Conservation (phyloP, 2,888 invertebrate species). For the Sphaerophoria taeniata region DNA sequence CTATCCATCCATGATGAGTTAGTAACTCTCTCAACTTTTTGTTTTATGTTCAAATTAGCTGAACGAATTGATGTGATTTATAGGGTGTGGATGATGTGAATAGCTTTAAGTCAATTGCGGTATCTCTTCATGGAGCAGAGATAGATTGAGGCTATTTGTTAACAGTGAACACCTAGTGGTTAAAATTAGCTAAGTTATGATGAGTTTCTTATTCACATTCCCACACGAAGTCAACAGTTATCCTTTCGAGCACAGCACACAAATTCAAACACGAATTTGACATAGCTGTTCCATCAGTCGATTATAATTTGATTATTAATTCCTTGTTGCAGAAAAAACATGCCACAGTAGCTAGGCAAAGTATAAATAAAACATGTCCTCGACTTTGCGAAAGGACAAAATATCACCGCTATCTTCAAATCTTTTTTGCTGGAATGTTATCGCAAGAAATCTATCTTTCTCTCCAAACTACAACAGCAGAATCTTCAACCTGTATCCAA, state of each 20-base stretch:
- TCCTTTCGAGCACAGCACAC: background rate
- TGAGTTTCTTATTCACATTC: background rate
- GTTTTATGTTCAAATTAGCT: slow-evolving; percentile 73
- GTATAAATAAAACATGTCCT: slow-evolving; percentile 69
- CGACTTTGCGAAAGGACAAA: slow-evolving; percentile 33
- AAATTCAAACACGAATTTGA: slow-evolving; percentile 23
- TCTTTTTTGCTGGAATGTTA: slow-evolving; percentile 60
- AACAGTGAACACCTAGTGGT: slow-evolving; percentile 34
- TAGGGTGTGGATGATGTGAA: slow-evolving; percentile 72
- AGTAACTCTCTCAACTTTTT: slow-evolving; percentile 20
- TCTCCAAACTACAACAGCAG: background rate
- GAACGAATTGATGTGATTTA: slow-evolving; percentile 74
- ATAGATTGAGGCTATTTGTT: slow-evolving; percentile 73
- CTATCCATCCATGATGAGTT: background rate
- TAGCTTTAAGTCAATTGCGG: slow-evolving; percentile 59
- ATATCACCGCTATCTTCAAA: slow-evolving; percentile 64
- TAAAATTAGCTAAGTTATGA: no score
- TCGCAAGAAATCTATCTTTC: slow-evolving; percentile 44
- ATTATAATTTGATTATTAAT: slow-evolving; percentile 63
- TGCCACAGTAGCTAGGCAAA: slow-evolving; percentile 22
- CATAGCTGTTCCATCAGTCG: slow-evolving; percentile 1
- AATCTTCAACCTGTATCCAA: slow-evolving; percentile 27
- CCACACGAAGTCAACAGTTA: background rate
- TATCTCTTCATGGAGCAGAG: slow-evolving; percentile 11
- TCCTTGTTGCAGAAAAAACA: slow-evolving; percentile 62